Conservation (phyloP, 2,113 vertebrate genomes). For the Archocentrus centrarchus region DNA sequence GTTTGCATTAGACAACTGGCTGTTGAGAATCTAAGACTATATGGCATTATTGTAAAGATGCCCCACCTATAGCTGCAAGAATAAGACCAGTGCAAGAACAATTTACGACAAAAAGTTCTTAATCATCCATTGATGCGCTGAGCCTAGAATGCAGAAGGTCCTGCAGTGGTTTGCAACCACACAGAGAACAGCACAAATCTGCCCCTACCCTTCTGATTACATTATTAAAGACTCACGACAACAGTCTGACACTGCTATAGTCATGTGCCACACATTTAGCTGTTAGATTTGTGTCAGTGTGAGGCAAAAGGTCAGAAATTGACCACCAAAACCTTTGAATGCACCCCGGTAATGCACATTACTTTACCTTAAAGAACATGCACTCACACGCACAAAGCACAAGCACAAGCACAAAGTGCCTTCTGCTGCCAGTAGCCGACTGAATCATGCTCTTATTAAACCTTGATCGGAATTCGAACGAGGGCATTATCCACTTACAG, state of each 20-base stretch:
- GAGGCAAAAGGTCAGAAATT: slow-evolving; percentile 41
- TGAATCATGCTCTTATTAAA: slow-evolving; percentile 80
- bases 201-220: slow-evolving; percentile 4
- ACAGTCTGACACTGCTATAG: neutral
- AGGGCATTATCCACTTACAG: slow-evolving; percentile 84
- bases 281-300: slow-evolving; percentile 24
- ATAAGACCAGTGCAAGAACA: neutral
- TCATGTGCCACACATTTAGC: slow-evolving; percentile 1
- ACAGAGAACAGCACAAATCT: slow-evolving; percentile 7
- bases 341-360: slow-evolving; percentile 41
- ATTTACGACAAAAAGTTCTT: neutral
- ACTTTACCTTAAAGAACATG: slow-evolving; percentile 22
- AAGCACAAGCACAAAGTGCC: slow-evolving; percentile 36
- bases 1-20: slow-evolving; percentile 47
- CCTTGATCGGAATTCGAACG: slow-evolving; percentile 80
- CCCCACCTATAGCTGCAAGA: slow-evolving; percentile 2
- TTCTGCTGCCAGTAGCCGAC: slow-evolving; percentile 65
- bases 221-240: slow-evolving; percentile 34
- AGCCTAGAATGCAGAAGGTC: neutral
- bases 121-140: neutral
- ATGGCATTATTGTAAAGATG: neutral
- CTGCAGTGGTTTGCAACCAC: neutral
- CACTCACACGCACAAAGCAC: slow-evolving; percentile 17
- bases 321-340: slow-evolving; percentile 25
- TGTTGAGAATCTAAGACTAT: slow-evolving; percentile 42